These are phyloP conservation scores for Prietella phreatophila DNA, from an alignment of 2,113 vertebrate genomes.

Conservation along the genomic window DNA sequence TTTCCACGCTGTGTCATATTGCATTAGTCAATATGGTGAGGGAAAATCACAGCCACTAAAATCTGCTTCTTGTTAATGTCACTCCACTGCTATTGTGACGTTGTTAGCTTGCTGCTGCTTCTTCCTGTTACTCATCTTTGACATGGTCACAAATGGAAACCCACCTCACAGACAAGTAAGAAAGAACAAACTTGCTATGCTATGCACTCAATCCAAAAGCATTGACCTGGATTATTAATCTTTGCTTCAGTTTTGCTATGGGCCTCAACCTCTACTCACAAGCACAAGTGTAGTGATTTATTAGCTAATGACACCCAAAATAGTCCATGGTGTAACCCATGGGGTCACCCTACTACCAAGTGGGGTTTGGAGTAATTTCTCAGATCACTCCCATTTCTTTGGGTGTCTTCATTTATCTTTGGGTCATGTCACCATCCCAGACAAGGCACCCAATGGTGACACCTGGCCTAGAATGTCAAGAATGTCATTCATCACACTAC, in stretches of 20 bases:
- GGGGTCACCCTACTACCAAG: background rate
- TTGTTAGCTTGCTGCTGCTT: conserved; percentile 61
- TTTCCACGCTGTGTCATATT: conserved; percentile 65
- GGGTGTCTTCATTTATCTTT: conserved; percentile 59
- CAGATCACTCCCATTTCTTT: conserved; percentile 60
- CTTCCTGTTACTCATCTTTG: conserved; percentile 64
- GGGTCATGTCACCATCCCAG: conserved; percentile 59
- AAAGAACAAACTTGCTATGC: background rate
- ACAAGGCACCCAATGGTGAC: conserved; percentile 56
- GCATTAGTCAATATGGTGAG: conserved; percentile 55
- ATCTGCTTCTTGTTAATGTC: conserved; percentile 72
- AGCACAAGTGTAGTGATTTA: conserved; percentile 61
- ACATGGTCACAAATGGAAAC: conserved; percentile 69
- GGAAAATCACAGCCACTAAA: conserved; percentile 61
- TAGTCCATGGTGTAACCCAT: conserved; percentile 50
- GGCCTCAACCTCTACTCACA: conserved; percentile 31
- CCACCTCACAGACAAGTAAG: conserved; percentile 15
- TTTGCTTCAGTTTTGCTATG: conserved; percentile 59
- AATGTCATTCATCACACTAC: conserved; percentile 63
- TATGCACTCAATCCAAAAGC: conserved; percentile 64
- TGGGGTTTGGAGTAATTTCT: conserved; percentile 69
- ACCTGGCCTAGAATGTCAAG: conserved; percentile 55
- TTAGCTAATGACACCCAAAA: conserved; percentile 61
- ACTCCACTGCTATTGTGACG: conserved; percentile 65
- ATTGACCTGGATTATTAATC: conserved; percentile 72